Evolutionary conservation across 2,113 vertebrate species (phyloP).

Genomic region (Microtus ochrogaster): DNA sequence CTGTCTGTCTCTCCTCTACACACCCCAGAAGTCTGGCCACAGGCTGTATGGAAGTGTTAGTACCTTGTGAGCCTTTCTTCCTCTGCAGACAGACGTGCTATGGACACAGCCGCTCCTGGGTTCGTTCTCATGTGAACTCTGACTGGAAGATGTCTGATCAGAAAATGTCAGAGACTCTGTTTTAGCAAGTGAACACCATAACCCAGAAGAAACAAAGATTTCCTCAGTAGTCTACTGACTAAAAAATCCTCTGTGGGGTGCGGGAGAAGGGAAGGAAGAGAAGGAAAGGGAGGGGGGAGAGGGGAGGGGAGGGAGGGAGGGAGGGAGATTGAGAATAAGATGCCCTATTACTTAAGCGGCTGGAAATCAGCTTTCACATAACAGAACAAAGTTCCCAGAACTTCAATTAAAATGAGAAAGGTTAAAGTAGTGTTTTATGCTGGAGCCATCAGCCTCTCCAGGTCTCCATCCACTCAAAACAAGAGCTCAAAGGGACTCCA

Average conservation of each 20-base stretch:
- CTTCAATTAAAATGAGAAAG: not conserved
- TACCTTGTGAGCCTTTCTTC: not conserved
- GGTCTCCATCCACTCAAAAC: conserved; percentile 43
- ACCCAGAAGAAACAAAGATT: not conserved
- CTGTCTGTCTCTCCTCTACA: not conserved
- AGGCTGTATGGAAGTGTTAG: not conserved
- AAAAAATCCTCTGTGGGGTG: not conserved
- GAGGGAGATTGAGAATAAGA: not conserved
- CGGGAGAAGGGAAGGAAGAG: no score
- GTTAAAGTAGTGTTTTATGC: conserved; percentile 11
- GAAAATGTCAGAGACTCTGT: conserved; percentile 33
- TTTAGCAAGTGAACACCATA: conserved; percentile 38
- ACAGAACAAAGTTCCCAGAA: not conserved
- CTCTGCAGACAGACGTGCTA: not conserved
- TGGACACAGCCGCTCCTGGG: not conserved
- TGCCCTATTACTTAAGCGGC: conserved; percentile 17
- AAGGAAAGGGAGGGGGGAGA: accelerated
- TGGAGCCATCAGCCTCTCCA: conserved; percentile 14
- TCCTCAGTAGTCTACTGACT: not conserved
- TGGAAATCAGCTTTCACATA: not conserved
- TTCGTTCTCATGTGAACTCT: not conserved
- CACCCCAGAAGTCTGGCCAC: not conserved
- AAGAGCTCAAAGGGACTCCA: conserved; percentile 36
- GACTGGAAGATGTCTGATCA: not conserved
- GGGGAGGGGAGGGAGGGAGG: no score